Conservation (phyloP, 2,888 invertebrate species). For the Eupithecia subumbrata region DNA sequence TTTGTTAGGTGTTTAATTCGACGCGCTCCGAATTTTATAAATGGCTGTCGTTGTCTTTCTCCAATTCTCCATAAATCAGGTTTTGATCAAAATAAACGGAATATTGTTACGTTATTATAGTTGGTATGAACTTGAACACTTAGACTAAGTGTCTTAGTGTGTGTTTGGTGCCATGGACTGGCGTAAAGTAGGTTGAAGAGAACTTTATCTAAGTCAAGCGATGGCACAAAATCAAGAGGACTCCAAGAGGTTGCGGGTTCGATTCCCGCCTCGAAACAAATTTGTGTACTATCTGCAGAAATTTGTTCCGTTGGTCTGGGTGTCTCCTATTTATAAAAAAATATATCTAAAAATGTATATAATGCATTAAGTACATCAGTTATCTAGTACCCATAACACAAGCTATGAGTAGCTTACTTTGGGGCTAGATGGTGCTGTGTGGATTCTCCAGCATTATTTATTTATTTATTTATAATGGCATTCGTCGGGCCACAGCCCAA, state of each 20-base stretch:
- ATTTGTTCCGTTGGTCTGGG: too few relatives aligned
- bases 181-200: background rate
- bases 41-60: background rate
- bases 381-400: too few relatives aligned
- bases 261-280: too few relatives aligned
- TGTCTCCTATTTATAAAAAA: too few relatives aligned
- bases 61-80: slow-evolving; percentile 3
- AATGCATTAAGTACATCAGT: too few relatives aligned
- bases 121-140: background rate
- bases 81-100: background rate
- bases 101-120: background rate
- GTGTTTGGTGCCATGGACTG: background rate
- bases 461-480: too few relatives aligned
- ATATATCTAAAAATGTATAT: too few relatives aligned
- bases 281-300: too few relatives aligned
- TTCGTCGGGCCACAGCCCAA: background rate
- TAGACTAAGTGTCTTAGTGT: background rate
- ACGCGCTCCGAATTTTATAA: slow-evolving; percentile 10
- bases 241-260: too few relatives aligned
- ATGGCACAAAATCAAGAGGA: background rate
- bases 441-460: too few relatives aligned
- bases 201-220: background rate
- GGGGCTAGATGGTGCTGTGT: too few relatives aligned
- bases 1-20: slow-evolving; percentile 23
- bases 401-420: too few relatives aligned